Evolutionary conservation across 2,888 invertebrate species (phyloP).

Genomic region (Cosmopolites sordidus): DNA sequence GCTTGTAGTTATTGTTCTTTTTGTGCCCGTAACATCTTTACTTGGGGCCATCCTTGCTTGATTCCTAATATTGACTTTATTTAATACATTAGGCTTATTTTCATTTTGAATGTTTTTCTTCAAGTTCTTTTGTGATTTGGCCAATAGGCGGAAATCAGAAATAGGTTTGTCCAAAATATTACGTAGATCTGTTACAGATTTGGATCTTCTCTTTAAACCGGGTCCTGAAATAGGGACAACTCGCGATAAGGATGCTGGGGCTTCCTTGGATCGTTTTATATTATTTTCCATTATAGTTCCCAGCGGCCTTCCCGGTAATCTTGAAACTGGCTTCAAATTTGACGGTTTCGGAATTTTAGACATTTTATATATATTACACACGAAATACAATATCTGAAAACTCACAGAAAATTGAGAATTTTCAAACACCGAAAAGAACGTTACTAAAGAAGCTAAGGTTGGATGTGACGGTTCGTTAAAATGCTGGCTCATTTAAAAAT

Average conservation of each 20-base stretch:
- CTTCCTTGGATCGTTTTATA: slow-evolving; percentile 2
- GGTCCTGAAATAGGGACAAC: not conserved
- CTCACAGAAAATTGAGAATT: no score
- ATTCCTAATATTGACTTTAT: not conserved
- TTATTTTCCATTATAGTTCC: slow-evolving; percentile 8
- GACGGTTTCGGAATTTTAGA: slow-evolving; percentile 23
- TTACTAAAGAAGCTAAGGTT: no score
- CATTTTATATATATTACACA: no score
- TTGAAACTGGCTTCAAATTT: slow-evolving; percentile 8
- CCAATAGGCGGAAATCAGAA: slow-evolving; percentile 1
- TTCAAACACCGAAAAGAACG: no score
- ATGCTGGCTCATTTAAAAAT: no score
- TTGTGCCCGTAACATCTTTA: slow-evolving; percentile 6
- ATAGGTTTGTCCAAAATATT: not conserved
- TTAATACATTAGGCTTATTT: not conserved
- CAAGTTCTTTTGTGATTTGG: slow-evolving; percentile 3
- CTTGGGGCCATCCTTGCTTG: slow-evolving; percentile 4
- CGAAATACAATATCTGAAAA: no score
- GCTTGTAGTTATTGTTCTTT: slow-evolving; percentile 8
- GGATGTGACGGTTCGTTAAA: no score
- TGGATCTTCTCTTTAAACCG: slow-evolving; percentile 20
- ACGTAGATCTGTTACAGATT: slow-evolving; percentile 27
- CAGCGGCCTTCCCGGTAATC: not conserved
- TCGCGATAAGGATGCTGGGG: not conserved
- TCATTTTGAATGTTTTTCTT: slow-evolving; percentile 16